Conservation (phyloP, 2,113 vertebrate species). For the Alethe diademata region DNA sequence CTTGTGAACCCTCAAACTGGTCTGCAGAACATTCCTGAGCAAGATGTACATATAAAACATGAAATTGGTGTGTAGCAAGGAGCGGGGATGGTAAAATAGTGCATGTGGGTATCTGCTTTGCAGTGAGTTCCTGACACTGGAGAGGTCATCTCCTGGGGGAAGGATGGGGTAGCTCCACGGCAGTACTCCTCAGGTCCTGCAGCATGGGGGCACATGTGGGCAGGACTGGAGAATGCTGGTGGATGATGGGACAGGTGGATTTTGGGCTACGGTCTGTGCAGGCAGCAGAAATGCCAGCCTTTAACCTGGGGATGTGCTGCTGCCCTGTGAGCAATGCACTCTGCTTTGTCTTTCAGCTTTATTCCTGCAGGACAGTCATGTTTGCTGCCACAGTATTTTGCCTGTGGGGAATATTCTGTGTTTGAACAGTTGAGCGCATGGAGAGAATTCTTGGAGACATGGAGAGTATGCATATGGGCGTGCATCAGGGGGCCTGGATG, state of each 20-base stretch:
- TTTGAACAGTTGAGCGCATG: not conserved
- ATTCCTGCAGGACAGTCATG: not conserved
- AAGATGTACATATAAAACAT: not conserved
- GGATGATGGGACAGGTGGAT: not conserved
- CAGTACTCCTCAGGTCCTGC: not conserved
- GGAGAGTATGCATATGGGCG: not conserved
- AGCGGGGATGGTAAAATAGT: not conserved
- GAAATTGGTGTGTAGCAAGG: not conserved
- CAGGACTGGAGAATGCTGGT: not conserved
- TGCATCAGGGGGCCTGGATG: slow-evolving; percentile 29
- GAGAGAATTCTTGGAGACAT: not conserved
- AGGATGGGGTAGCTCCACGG: not conserved
- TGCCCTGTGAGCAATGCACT: not conserved
- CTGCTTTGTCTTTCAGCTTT: not conserved
- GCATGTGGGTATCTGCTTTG: not conserved
- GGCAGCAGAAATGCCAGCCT: not conserved
- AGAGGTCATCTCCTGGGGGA: not conserved
- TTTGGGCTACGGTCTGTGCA: not conserved
- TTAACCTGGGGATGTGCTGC: not conserved
- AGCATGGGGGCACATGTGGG: not conserved
- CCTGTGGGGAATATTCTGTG: not conserved
- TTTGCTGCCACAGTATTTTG: not conserved
- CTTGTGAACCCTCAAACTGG: not conserved
- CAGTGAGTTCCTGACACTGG: not conserved
- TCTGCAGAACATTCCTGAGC: not conserved